These are phyloP conservation scores for Rhabditophanes sp. DNA, from an alignment of 2,888 invertebrate genomes.

Conservation along the genomic window DNA sequence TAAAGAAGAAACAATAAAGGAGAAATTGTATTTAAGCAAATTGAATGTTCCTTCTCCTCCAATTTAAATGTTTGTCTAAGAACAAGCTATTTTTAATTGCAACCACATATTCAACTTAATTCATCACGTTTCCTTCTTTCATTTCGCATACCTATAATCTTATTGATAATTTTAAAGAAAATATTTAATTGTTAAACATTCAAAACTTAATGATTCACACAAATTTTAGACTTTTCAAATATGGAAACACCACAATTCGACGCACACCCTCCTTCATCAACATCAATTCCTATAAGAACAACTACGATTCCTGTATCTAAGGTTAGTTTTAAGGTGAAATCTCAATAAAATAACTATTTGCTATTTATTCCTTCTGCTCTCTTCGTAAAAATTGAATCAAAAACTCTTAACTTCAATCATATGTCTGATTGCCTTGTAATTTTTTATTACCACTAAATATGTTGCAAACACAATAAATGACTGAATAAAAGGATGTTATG, in stretches of 20 bases:
- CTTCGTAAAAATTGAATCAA: too few species aligned
- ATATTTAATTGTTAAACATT: neutral
- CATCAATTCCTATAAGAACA: neutral
- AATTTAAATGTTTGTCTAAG: neutral
- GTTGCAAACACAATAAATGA: too few species aligned
- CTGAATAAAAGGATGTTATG: too few species aligned
- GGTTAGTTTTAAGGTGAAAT: too few species aligned
- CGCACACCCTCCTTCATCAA: conserved; percentile 4
- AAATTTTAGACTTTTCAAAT: conserved; percentile 3
- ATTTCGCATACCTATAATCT: conserved; percentile 1
- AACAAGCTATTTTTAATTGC: neutral
- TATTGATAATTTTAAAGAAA: conserved; percentile 1
- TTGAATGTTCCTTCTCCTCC: neutral
- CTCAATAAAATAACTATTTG: too few species aligned
- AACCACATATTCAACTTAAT: neutral
- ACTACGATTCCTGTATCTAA: too few species aligned
- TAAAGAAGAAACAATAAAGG: too few species aligned
- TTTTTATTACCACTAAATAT: too few species aligned
- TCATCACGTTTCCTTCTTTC: neutral
- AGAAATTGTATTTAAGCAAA: too few species aligned
- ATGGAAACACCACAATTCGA: conserved; percentile 5
- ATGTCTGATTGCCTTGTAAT: too few species aligned
- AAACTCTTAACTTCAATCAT: too few species aligned
- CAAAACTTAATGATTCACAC: conserved; percentile 2
- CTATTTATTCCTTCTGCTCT: too few species aligned